Base-by-base conservation (phyloP, 1,140 invertebrate species). In the Parasteatoda tepidariorum region DNA sequence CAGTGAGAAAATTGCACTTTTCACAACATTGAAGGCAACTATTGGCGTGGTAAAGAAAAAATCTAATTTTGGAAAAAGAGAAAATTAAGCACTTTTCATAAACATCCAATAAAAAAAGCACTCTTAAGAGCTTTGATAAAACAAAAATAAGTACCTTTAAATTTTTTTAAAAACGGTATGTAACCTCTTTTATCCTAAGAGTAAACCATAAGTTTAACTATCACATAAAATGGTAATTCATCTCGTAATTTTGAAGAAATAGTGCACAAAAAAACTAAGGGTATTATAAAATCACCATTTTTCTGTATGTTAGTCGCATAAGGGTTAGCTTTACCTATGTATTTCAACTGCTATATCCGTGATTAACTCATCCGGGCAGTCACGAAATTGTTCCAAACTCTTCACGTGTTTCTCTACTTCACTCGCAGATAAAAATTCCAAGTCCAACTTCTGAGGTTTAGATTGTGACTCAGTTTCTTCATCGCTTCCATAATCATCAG, bases 391-490 rank as follows among this genome's bases (percentile, higher is more conserved):
- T 33, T 93, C 90, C 66, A 92, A 89, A 54, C 91, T 90, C 78
- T 89, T 89, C 11, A 97, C 90, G 86, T 92, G 89, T 59, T 91
- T 90, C 85, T 92, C 91, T 61, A 98, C 91, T 86, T 96, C 94
- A 33, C 92, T 90, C 0, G 92, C 62, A 33, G 90, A 90, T 24
- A 98, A 87, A 85, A 97, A 92, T 86, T 93, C 91, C 33, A 78
- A 94, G 5, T 33, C 38, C 73, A 92, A 91, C 38, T 89, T 87
- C 24, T 7, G 48, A 31, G 76, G 92, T 91, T 38, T 89, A 87
- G 87, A 90, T 89, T 61, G 88, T 87, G 73, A 87, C 88, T 70
- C 90, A 4, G 86, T 89, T 28, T 88, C 88, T 15, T 90, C 90
- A 31, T 90, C 89, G 22, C 86, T 86, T 28, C 90, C 88, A 57